These are phyloP conservation scores for Drosophila recens DNA, from an alignment of 2,888 invertebrate species.

Conservation along the genomic window DNA sequence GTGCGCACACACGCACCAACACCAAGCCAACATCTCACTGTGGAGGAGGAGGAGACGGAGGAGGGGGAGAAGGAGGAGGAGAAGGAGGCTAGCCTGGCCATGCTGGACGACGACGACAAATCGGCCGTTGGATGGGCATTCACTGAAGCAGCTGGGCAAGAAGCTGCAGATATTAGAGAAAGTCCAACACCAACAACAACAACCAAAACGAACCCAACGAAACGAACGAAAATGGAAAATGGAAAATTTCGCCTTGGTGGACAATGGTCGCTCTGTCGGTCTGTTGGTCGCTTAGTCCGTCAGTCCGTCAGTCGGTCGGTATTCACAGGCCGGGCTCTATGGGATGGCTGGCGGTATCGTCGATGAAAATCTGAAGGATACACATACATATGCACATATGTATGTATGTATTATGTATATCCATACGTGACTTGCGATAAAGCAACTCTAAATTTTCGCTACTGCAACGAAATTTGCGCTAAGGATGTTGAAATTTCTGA, in stretches of 20 bases:
- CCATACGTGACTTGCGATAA: slow-evolving; percentile 68
- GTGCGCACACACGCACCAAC: slow-evolving; percentile 64
- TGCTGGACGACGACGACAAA: slow-evolving; percentile 59
- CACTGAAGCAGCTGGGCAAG: slow-evolving; percentile 73
- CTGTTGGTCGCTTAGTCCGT: slow-evolving; percentile 39
- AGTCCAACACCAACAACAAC: slow-evolving; percentile 55
- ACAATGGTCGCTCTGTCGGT: slow-evolving; percentile 58
- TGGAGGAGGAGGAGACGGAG: slow-evolving; percentile 2
- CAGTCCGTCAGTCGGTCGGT: slow-evolving; percentile 37
- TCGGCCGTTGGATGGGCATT: slow-evolving; percentile 59
- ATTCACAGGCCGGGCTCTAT: slow-evolving; percentile 34
- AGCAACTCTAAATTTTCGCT: slow-evolving; percentile 77
- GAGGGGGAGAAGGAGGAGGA: slow-evolving; percentile 2
- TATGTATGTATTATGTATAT: slow-evolving; percentile 37
- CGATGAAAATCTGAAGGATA: slow-evolving; percentile 77
- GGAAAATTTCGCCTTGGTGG: slow-evolving; percentile 78
- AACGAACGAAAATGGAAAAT: slow-evolving; percentile 78
- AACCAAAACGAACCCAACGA: slow-evolving; percentile 41
- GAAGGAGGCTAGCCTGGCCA: slow-evolving; percentile 37
- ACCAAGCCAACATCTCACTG: slow-evolving; percentile 50
- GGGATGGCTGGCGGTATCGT: slow-evolving; percentile 38
- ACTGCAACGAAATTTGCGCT: slow-evolving; percentile 75
- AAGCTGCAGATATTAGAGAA: slow-evolving; percentile 76
- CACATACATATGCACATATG: slow-evolving; percentile 15
- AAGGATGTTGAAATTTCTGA: slow-evolving; percentile 65